phyloP scores from a whole-genome alignment of 2,113 vertebrate species.

The Butorides virescens region DNA sequence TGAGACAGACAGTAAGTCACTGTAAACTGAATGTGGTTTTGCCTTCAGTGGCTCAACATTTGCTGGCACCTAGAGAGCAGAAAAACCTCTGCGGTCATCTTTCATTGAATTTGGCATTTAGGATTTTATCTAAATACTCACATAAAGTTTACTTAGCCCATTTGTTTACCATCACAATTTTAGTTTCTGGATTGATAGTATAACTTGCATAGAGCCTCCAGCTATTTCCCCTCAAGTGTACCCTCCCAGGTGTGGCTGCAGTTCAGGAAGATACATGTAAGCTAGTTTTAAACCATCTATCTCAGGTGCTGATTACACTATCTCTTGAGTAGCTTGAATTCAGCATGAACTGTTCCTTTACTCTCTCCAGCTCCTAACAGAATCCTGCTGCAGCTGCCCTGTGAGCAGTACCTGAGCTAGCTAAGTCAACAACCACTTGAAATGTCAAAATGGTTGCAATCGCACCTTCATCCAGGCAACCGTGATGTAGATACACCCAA shows the following conservation, averaged over 20 bases:
- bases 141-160: not conserved
- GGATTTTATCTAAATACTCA: not conserved
- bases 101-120: not conserved
- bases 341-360: not conserved
- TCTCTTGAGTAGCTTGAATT: not conserved
- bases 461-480: not conserved
- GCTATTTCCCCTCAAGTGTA: not conserved
- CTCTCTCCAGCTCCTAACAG: not conserved
- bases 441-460: not conserved
- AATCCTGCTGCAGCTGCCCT: not conserved
- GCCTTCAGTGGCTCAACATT: not conserved
- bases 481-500: not conserved
- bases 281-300: not conserved
- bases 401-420: not conserved
- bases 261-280: not conserved
- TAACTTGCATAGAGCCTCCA: not conserved
- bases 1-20: not conserved
- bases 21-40: not conserved
- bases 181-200: not conserved
- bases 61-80: not conserved
- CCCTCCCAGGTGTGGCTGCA: not conserved
- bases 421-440: not conserved
- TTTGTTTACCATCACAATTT: not conserved
- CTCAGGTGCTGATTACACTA: not conserved
- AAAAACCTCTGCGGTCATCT: not conserved